Conservation (phyloP, 2,113 vertebrate species). For the Brachionichthys hirsutus region DNA sequence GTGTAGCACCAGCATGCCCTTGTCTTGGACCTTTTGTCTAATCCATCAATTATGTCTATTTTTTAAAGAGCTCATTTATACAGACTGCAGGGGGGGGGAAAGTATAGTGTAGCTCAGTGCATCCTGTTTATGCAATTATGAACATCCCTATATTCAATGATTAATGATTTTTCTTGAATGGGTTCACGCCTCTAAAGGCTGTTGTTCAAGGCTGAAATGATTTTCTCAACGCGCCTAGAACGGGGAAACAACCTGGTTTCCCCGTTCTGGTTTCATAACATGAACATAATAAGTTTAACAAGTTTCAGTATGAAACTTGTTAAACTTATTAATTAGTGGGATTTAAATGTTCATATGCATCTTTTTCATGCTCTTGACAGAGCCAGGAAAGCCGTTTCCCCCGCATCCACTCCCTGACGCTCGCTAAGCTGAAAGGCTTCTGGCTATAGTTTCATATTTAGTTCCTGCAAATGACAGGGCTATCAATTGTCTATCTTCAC, state of each 20-base stretch:
- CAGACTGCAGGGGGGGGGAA: conserved; percentile 26
- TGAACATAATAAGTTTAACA: no score
- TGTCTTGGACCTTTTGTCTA: conserved; percentile 64
- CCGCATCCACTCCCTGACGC: not conserved
- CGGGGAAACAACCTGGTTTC: no score
- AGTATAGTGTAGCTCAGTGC: conserved; percentile 3
- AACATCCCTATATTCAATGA: conserved; percentile 20
- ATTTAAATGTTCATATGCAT: not conserved
- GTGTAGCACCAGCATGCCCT: conserved; percentile 53
- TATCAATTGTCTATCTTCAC: not conserved
- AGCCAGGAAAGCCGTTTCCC: not conserved
- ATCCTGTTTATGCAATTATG: not conserved
- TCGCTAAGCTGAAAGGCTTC: not conserved
- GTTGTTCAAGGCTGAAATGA: conserved; percentile 2
- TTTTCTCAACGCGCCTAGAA: not conserved
- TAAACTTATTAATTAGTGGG: not conserved
- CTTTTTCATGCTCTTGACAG: not conserved
- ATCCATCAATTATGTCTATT: conserved; percentile 60
- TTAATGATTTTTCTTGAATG: conserved; percentile 35
- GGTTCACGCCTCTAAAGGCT: conserved; percentile 20
- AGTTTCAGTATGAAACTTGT: no score
- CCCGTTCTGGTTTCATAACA: no score
- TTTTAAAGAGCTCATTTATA: conserved; percentile 54
- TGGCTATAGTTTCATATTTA: not conserved
- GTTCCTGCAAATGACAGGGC: not conserved